phyloP scores from a whole-genome alignment of 1,140 invertebrate genomes.

The Spodoptera frugiperda region DNA sequence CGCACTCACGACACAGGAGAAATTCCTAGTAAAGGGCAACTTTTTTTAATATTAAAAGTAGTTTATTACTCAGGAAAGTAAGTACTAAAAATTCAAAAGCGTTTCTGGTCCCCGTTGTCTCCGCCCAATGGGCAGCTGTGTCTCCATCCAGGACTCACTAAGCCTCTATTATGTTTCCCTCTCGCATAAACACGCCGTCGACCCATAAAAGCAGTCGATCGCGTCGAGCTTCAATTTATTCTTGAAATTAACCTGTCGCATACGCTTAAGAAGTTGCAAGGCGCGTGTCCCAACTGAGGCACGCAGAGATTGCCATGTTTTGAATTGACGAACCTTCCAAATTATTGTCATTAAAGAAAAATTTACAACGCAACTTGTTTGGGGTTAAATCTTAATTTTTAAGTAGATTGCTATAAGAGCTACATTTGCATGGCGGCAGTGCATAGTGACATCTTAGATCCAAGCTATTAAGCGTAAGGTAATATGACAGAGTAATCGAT shows the following conservation, averaged over 20 bases:
- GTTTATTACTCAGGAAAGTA: conserved; percentile 33
- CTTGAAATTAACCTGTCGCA: conserved; percentile 82
- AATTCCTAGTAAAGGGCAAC: no score
- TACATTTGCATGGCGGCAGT: background rate
- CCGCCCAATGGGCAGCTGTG: conserved; percentile 73
- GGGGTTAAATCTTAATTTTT: background rate
- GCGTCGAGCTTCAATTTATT: conserved; percentile 77
- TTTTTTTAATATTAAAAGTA: no score
- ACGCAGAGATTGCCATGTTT: conserved; percentile 31
- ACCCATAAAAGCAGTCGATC: conserved; percentile 69
- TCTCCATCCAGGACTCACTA: conserved; percentile 63
- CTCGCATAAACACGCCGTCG: conserved; percentile 68
- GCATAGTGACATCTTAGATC: conserved; percentile 5
- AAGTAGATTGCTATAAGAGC: no score
- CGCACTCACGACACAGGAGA: no score
- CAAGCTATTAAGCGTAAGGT: background rate
- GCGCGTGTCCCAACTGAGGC: conserved; percentile 37
- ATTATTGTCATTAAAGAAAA: conserved; percentile 25
- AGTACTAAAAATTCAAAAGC: conserved; percentile 67
- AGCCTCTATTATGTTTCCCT: conserved; percentile 70
- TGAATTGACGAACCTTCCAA: conserved; percentile 34
- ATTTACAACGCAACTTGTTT: background rate
- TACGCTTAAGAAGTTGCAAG: conserved; percentile 68
- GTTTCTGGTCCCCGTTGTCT: conserved; percentile 62
- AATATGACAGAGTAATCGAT: conserved; percentile 27